Conservation (phyloP, 2,797 vertebrate species). For the Silurus aristotelis region DNA sequence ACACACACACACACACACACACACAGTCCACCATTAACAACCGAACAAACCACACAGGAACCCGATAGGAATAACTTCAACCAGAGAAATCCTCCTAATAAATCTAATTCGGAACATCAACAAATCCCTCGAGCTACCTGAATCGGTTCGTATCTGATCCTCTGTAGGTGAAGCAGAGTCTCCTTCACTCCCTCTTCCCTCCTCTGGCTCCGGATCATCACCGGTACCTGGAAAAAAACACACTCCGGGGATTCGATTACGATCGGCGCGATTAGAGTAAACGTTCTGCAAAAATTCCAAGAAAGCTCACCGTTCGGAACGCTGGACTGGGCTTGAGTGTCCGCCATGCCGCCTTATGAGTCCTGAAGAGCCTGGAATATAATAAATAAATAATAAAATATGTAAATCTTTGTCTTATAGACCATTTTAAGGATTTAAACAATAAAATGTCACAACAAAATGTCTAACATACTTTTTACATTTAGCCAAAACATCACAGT, state of each 20-base stretch:
- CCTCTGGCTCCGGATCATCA: slow-evolving; percentile 68
- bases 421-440: too few species aligned
- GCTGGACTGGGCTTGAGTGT: slow-evolving; percentile 66
- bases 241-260: background rate
- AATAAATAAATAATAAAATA: too few species aligned
- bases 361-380: slow-evolving; percentile 58
- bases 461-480: too few species aligned
- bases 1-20: background rate
- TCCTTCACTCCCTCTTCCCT: slow-evolving; percentile 61
- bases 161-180: slow-evolving; percentile 66
- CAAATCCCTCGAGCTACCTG: slow-evolving; percentile 60
- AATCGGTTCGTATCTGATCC: slow-evolving; percentile 54
- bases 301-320: slow-evolving; percentile 66
- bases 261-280: too few species aligned
- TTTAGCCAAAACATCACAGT: too few species aligned
- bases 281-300: too few species aligned
- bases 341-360: slow-evolving; percentile 69
- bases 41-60: too few species aligned
- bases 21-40: too few species aligned
- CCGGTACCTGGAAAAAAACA: slow-evolving; percentile 60
- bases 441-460: too few species aligned
- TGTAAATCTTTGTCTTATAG: too few species aligned
- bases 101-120: background rate
- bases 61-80: too few species aligned
- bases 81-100: background rate